Evolutionary conservation across 2,888 invertebrate genomes (phyloP).

Genomic region (Sipunculus nudus): DNA sequence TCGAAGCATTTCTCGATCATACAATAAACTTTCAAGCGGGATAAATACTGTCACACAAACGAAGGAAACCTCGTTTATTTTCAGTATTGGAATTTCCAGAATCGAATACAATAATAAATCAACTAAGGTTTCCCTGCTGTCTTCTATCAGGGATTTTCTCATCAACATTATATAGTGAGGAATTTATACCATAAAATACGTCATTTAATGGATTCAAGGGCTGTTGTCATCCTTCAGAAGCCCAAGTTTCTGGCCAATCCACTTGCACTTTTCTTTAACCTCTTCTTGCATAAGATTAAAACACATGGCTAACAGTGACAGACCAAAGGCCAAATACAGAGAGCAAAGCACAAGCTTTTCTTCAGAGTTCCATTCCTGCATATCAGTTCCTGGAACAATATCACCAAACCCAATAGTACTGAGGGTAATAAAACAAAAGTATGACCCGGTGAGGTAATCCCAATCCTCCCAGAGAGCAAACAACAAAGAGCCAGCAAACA

Average conservation of each 20-base stretch:
- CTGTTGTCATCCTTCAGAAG: constrained; percentile 48
- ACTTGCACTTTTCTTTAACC: constrained; percentile 59
- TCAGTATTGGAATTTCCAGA: no score
- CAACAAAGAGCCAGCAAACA: constrained; percentile 88
- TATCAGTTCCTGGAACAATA: constrained; percentile 62
- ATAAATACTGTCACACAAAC: no score
- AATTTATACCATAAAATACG: no score
- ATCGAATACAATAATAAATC: no score
- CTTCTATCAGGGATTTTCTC: no score
- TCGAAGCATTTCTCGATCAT: no score
- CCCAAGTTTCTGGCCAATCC: constrained; percentile 60
- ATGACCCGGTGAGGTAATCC: constrained; percentile 84
- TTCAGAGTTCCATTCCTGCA: constrained; percentile 56
- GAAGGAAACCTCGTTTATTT: no score
- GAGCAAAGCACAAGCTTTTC: constrained; percentile 58
- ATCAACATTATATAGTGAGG: no score
- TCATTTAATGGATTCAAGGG: no score
- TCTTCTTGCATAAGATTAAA: constrained; percentile 68
- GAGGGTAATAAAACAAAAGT: constrained; percentile 67
- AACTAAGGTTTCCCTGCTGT: no score
- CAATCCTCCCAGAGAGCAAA: constrained; percentile 94
- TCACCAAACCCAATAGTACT: constrained; percentile 68
- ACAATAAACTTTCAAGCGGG: no score
- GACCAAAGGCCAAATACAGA: constrained; percentile 65
- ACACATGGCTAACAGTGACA: constrained; percentile 67